A percentile compares a stretch with the other conserved stretches of the same genome.
Conservation (phyloP, 2,797 vertebrate species). For the Distichodus sexfasciatus region DNA sequence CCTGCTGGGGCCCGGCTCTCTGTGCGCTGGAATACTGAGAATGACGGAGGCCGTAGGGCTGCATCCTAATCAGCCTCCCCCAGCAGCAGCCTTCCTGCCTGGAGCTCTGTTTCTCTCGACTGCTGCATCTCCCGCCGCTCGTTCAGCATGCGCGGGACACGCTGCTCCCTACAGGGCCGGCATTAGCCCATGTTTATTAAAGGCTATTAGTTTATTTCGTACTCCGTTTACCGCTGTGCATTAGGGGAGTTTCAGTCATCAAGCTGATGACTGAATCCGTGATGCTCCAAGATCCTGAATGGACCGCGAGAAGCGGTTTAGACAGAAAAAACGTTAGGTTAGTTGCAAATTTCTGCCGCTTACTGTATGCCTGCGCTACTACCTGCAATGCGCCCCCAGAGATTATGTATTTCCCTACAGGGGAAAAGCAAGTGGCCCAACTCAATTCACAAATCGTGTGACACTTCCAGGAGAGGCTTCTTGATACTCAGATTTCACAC, state of each 20-base stretch:
- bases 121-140: background rate
- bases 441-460: background rate
- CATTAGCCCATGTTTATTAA: slow-evolving; percentile 70
- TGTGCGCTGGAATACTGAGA: slow-evolving; percentile 50
- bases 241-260: slow-evolving; percentile 47
- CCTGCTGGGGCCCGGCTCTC: slow-evolving; percentile 52
- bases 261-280: background rate
- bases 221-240: slow-evolving; percentile 62
- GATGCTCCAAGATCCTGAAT: slow-evolving; percentile 6
- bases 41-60: slow-evolving; percentile 42
- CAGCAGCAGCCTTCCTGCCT: slow-evolving; percentile 24
- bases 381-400: background rate
- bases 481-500: no score
- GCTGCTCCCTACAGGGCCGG: slow-evolving; percentile 59
- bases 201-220: slow-evolving; percentile 66
- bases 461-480: no score
- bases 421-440: background rate
- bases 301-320: background rate
- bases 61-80: slow-evolving; percentile 53
- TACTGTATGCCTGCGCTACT: background rate
- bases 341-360: no score
- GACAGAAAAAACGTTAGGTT: no score
- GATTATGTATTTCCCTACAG: background rate
- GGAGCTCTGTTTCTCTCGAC: slow-evolving; percentile 3
- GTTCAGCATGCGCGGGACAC: slow-evolving; percentile 38